A percentile compares a stretch with the other conserved stretches of the same genome.
Conservation (phyloP, 2,888 invertebrate species). For the Microplitis manilae region DNA sequence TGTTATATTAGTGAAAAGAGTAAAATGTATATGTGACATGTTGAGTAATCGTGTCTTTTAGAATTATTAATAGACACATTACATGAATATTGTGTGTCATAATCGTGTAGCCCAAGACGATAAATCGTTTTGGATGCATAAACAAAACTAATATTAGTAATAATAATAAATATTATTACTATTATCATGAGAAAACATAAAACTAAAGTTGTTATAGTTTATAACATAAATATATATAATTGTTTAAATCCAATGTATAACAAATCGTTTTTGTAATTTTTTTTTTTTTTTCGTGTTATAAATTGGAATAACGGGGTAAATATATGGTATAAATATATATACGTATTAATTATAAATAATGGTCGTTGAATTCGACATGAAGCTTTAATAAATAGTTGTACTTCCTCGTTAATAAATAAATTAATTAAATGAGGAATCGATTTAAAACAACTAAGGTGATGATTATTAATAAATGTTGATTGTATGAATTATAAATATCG, state of each 20-base stretch:
- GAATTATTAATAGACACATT: background rate
- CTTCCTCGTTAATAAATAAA: background rate
- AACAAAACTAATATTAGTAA: background rate
- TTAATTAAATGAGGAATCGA: background rate
- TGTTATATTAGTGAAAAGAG: background rate
- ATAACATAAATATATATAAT: background rate
- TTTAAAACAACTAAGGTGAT: slow-evolving; percentile 20
- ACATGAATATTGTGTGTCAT: background rate
- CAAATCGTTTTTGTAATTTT: background rate
- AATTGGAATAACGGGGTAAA: slow-evolving; percentile 22
- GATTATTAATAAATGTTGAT: slow-evolving; percentile 15
- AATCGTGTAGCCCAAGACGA: background rate
- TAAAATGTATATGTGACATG: background rate
- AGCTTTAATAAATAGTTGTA: slow-evolving; percentile 25
- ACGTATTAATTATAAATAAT: slow-evolving; percentile 1
- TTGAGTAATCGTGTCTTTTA: slow-evolving; percentile 1
- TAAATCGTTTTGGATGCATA: slow-evolving; percentile 1
- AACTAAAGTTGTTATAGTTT: background rate
- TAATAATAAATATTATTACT: background rate
- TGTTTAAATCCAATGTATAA: slow-evolving; percentile 15
- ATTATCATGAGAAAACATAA: background rate
- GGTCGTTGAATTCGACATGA: slow-evolving; percentile 18
- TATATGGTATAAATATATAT: background rate
- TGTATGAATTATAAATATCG: slow-evolving; percentile 1
- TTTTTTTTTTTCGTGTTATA: slow-evolving; percentile 11